Evolutionary conservation across 2,888 invertebrate genomes (phyloP).

Genomic region (Malthinus seriepunctatus): DNA sequence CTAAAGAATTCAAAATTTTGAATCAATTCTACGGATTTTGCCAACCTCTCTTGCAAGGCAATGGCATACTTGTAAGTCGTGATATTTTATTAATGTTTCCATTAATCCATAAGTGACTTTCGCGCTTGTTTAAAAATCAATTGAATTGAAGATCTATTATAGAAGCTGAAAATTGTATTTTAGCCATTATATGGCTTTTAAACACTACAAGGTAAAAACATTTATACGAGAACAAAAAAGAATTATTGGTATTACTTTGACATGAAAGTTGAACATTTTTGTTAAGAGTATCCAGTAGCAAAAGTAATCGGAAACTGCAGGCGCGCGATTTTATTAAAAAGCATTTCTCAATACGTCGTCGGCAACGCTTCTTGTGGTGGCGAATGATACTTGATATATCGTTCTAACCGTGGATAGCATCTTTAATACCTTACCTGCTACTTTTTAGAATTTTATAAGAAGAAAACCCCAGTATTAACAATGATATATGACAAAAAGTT

Average conservation of each 20-base stretch:
- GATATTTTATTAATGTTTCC: no score
- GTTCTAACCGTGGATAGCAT: conserved; percentile 33
- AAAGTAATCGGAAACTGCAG: conserved; percentile 37
- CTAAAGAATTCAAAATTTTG: no score
- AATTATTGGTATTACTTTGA: conserved; percentile 19
- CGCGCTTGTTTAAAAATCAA: no score
- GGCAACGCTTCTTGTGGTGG: conserved; percentile 32
- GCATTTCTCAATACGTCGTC: conserved; percentile 40
- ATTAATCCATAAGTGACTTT: no score
- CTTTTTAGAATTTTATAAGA: conserved; percentile 12
- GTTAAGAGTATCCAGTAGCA: conserved; percentile 25
- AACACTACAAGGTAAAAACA: no score
- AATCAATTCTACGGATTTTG: no score
- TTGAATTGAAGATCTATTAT: no score
- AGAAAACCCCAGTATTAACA: conserved; percentile 32
- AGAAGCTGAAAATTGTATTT: no score
- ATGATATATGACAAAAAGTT: conserved; percentile 23
- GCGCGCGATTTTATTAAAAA: conserved; percentile 40
- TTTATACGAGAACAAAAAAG: no score
- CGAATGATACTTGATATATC: conserved; percentile 37
- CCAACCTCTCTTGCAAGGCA: no score
- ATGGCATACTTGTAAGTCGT: no score
- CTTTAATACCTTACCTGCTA: conserved; percentile 34
- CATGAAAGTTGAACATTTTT: conserved; percentile 26
- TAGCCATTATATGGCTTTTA: no score